phyloP scores from a whole-genome alignment of 2,888 invertebrate species.

The Diaperis boleti region DNA sequence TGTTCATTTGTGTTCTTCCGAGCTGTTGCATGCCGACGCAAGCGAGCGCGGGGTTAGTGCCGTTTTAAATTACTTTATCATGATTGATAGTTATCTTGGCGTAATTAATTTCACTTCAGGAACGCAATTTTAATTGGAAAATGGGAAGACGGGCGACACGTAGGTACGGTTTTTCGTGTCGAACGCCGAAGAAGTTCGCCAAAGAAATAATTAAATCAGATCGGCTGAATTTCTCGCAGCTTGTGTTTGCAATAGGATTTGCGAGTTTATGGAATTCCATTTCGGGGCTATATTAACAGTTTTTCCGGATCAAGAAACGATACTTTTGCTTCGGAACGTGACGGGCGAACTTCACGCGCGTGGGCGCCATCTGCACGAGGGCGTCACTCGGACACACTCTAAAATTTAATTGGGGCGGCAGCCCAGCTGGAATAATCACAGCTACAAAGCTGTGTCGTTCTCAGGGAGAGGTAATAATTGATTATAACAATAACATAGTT shows the following conservation, averaged over 20 bases:
- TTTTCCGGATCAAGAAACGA: too few relatives aligned
- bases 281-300: slow-evolving; percentile 21
- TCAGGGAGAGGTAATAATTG: too few relatives aligned
- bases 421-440: background rate
- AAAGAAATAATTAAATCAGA: slow-evolving; percentile 35
- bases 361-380: too few relatives aligned
- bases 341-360: too few relatives aligned
- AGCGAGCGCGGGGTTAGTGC: background rate
- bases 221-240: slow-evolving; percentile 29
- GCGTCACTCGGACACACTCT: background rate
- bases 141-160: slow-evolving; percentile 17
- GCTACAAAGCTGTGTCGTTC: background rate
- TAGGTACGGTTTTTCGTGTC: slow-evolving; percentile 15
- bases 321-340: background rate
- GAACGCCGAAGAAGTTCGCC: slow-evolving; percentile 10
- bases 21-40: background rate
- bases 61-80: slow-evolving; percentile 11
- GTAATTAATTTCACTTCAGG: slow-evolving; percentile 9
- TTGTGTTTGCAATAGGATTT: slow-evolving; percentile 34
- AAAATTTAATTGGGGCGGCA: background rate
- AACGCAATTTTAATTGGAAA: slow-evolving; percentile 22
- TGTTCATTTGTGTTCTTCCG: slow-evolving; percentile 2
- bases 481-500: too few relatives aligned
- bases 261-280: slow-evolving; percentile 32
- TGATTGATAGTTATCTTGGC: slow-evolving; percentile 10